These are phyloP conservation scores for Distichodus sexfasciatus DNA, from an alignment of 2,797 vertebrate genomes.

Conservation along the genomic window DNA sequence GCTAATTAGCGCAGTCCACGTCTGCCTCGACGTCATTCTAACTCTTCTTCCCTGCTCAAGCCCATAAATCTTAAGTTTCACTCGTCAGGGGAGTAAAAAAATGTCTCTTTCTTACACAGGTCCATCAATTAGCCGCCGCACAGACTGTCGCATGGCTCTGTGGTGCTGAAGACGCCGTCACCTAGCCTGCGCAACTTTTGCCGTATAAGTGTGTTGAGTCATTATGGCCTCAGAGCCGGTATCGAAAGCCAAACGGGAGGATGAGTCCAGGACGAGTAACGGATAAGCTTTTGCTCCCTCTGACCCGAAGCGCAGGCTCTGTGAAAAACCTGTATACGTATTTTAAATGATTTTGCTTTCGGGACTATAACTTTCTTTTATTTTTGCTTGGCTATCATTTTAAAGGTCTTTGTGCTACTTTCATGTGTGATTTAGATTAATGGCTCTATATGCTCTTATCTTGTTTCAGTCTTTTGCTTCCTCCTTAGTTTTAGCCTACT, in stretches of 20 bases:
- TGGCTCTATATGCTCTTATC: neutral
- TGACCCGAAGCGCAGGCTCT: neutral
- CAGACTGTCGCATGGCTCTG: conserved; percentile 47
- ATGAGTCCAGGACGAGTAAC: conserved; percentile 17
- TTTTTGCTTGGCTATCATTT: neutral
- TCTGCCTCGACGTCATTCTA: conserved; percentile 45
- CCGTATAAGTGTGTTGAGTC: conserved; percentile 36
- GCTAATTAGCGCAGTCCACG: conserved; percentile 56
- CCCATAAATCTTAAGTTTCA: conserved; percentile 44
- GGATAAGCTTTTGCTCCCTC: conserved; percentile 2
- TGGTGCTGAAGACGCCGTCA: conserved; percentile 49
- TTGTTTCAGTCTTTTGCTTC: neutral
- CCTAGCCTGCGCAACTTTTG: conserved; percentile 39
- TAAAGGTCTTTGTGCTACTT: neutral
- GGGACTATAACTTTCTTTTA: neutral
- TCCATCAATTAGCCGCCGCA: conserved; percentile 47
- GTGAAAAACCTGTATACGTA: neutral
- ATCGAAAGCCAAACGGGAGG: neutral
- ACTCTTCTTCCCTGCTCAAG: conserved; percentile 33
- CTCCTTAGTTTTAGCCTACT: neutral
- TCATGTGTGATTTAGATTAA: neutral
- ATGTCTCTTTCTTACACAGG: conserved; percentile 20
- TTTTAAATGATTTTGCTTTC: neutral
- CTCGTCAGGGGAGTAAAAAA: conserved; percentile 14
- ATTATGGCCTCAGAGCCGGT: conserved; percentile 1